phyloP scores from a whole-genome alignment of 2,888 invertebrate species.

The Heliconius ethilla region DNA sequence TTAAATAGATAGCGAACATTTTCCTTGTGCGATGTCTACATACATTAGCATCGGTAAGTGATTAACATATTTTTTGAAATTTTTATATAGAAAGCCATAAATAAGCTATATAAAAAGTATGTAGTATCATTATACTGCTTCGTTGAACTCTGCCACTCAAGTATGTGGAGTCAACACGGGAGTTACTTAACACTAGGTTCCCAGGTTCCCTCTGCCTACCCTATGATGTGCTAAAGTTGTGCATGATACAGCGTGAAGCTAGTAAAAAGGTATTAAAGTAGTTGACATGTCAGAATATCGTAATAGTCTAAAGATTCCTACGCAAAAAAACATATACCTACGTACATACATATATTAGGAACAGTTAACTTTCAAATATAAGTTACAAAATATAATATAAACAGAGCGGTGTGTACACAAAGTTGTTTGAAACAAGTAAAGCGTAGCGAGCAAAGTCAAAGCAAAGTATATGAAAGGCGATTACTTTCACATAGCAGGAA shows the following conservation, averaged over 20 bases:
- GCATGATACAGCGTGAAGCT: too few relatives aligned
- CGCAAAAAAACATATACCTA: too few relatives aligned
- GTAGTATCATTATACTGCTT: not conserved
- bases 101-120: not conserved
- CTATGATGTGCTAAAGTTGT: too few relatives aligned
- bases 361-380: not conserved
- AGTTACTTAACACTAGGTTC: too few relatives aligned
- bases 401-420: not conserved
- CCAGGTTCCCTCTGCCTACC: too few relatives aligned
- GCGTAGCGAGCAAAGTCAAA: constrained; percentile 25
- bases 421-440: constrained; percentile 27
- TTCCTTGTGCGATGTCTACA: constrained; percentile 1
- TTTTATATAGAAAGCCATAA: not conserved
- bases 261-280: too few relatives aligned
- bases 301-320: too few relatives aligned
- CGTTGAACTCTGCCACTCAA: not conserved
- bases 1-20: constrained; percentile 10
- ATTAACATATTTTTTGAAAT: not conserved
- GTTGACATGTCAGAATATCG: too few relatives aligned
- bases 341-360: not conserved
- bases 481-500: constrained; percentile 39
- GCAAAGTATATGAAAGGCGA: constrained; percentile 39
- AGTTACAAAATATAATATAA: constrained; percentile 15
- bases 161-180: too few relatives aligned
- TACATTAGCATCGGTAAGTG: not conserved